A percentile compares a stretch with the other conserved stretches of the same genome.
phyloP scores from a whole-genome alignment of 2,797 vertebrate species.

The Hyperoplus immaculatus region DNA sequence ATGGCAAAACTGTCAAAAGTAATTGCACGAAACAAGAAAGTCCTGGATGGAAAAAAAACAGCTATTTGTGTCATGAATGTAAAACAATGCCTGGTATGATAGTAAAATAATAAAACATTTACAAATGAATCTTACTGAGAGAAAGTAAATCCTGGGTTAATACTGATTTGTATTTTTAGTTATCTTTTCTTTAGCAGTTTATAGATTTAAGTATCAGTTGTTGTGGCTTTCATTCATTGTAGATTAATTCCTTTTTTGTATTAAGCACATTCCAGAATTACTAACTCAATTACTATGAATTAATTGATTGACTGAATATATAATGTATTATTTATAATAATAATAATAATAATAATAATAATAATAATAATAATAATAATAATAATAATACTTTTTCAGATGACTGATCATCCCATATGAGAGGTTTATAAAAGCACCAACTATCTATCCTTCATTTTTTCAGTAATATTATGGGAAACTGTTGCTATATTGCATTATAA shows the following conservation, averaged over 20 bases:
- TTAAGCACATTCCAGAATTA: not conserved
- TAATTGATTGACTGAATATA: not conserved
- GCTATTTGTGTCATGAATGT: not conserved
- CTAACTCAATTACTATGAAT: not conserved
- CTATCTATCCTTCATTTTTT: not conserved
- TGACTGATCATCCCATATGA: slow-evolving; percentile 1
- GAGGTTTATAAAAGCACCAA: not conserved
- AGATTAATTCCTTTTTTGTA: not conserved
- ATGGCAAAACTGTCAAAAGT: not conserved
- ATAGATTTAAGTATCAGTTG: not conserved
- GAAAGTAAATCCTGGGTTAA: not conserved
- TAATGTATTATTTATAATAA: not conserved
- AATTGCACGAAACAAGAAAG: not conserved
- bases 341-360: not conserved
- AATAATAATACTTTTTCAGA: not conserved
- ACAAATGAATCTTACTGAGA: not conserved
- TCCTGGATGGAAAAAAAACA: not conserved
- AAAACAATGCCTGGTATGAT: not conserved
- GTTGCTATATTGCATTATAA: no score
- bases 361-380: not conserved
- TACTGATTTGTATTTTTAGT: not conserved
- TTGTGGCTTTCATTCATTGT: not conserved
- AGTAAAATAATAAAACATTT: not conserved
- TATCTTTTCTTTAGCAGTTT: not conserved
- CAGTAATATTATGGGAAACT: not conserved